These are phyloP conservation scores for Cyrtodaria siliqua DNA, from an alignment of 2,888 invertebrate species.

Conservation along the genomic window DNA sequence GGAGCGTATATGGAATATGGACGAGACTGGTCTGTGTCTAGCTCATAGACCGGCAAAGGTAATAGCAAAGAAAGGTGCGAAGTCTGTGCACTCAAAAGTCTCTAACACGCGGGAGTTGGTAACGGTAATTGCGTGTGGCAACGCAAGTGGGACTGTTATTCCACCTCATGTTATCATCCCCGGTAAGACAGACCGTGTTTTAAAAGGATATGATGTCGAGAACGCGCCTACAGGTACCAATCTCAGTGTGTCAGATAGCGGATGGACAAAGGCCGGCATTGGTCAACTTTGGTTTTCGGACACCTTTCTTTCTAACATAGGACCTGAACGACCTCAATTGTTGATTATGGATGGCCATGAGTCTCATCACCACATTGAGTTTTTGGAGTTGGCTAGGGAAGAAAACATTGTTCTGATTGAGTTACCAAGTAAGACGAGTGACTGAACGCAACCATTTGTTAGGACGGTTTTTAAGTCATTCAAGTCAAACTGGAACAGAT, in stretches of 20 bases:
- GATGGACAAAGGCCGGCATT: slow-evolving; percentile 32
- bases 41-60: too few relatives aligned
- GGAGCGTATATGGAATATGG: slow-evolving; percentile 1
- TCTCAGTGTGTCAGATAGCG: slow-evolving; percentile 15
- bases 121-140: slow-evolving; percentile 50
- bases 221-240: too few relatives aligned
- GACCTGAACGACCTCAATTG: slow-evolving; percentile 24
- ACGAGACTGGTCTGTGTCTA: slow-evolving; percentile 4
- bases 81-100: slow-evolving; percentile 33
- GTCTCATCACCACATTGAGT: slow-evolving; percentile 28
- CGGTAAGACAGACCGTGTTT: slow-evolving; percentile 31
- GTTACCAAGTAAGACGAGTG: slow-evolving; percentile 41
- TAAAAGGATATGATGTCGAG: slow-evolving; percentile 20
- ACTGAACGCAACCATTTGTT: slow-evolving; percentile 55
- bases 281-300: slow-evolving; percentile 21
- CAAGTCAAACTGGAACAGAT: slow-evolving; percentile 34
- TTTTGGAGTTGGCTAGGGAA: slow-evolving; percentile 10
- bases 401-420: slow-evolving; percentile 24
- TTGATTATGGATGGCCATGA: slow-evolving; percentile 37
- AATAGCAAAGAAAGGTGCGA: slow-evolving; percentile 1
- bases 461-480: slow-evolving; percentile 52
- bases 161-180: slow-evolving; percentile 55
- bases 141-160: slow-evolving; percentile 32
- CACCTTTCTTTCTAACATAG: slow-evolving; percentile 32
- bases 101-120: slow-evolving; percentile 22